Evolutionary conservation across 2,888 invertebrate genomes (phyloP), one percentile per base, ranked within the genome.

Genomic region (Atethmia centrago): DNA sequence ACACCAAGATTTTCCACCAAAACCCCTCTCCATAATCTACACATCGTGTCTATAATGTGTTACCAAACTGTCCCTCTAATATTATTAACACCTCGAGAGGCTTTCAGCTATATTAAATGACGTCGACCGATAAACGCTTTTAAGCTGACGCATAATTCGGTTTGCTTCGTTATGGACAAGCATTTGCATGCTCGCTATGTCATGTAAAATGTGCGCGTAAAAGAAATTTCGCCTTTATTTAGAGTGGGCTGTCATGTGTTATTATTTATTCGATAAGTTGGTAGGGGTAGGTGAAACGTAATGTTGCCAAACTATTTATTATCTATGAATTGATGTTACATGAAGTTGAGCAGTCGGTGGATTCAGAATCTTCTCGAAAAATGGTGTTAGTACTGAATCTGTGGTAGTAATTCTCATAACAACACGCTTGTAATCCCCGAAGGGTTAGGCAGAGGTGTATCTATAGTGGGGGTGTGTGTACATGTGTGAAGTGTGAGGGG

Each of bases 81-180:
- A 85, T 87, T 86, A 91, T 92, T 91, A 90, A 87, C 90, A 89
- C 89, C 88, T 85, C 71, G 56, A 63, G 72, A 77, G 69, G 80
- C 84, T 86, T 83, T 82, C 71, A 83, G 42, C 76, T 36, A 62
- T 87, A 79, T 77, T 80, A 90, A 92, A 90, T 92, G 89, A 91
- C 87, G 87, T 87, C 88, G 74, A 87, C 87, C 92, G 90, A 90
- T 92, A 91, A 93, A 91, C 86, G 91, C 91, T 92, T 93, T 92
- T 91, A 92, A 88, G 83, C 84, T 81, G 83, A 85, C 88, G 88
- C 85, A 88, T 88, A 90, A 91, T 90, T 90, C 80, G 75, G 87
- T 90, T 90, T 87, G 70, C 84, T 85, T 82, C 78, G 84, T 85
- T 84, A 84, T 66, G 47, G 61, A n/a, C 68, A 67, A 80, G 85